Base-by-base conservation (phyloP, 1,140 invertebrate genomes). In the Drosophila azteca region DNA sequence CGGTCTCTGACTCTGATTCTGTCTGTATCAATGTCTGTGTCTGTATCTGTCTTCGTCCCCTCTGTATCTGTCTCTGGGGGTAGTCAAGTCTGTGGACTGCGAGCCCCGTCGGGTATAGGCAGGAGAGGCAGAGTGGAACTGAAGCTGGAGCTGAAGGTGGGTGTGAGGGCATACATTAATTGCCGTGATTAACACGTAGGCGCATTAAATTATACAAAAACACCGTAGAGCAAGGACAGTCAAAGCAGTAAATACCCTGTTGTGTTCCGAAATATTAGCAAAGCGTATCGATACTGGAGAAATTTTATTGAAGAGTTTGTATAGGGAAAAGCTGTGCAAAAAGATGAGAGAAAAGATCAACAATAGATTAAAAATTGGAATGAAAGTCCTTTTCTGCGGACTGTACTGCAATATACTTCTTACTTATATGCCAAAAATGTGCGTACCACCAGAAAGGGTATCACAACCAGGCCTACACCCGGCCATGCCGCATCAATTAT, bases 111-210 rank as follows among this genome's bases (percentile, higher is more conserved):
- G 64, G 65, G 69, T 45, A 69, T 69, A 29, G n/a, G 35, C 5
- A 39, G 54, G 45, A 20, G 1, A 20, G 17, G 17, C 17, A 20
- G 17, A 1, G 17, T 20, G 17, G 17, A 20, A 17, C 13, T 57
- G 59, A 57, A 9, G 22, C 13, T 57, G 59, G 60, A 9, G 73
- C 5, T 74, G 74, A 35, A 48, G 41, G 66, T 20, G 60, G 57
- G 57, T 49, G 29, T 35, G 44, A 57, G 24, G 46, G 66, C 78
- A 53, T 64, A 50, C 82, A 83, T 79, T 88, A 83, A 88, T 72
- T 70, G 83, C 84, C 61, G 72, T 89, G 83, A 88, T 88, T 88
- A 88, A 88, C 83, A 88, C 83, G 83, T 88, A 88, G 64, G 46
- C 60, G 65, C 76, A 79, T 88, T 89, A 88, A 88, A 88, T 88